Percentiles rank a stretch among this genome's conserved stretches.
Conservation (phyloP, 2,888 invertebrate genomes). For the Yponomeuta cagnagella region DNA sequence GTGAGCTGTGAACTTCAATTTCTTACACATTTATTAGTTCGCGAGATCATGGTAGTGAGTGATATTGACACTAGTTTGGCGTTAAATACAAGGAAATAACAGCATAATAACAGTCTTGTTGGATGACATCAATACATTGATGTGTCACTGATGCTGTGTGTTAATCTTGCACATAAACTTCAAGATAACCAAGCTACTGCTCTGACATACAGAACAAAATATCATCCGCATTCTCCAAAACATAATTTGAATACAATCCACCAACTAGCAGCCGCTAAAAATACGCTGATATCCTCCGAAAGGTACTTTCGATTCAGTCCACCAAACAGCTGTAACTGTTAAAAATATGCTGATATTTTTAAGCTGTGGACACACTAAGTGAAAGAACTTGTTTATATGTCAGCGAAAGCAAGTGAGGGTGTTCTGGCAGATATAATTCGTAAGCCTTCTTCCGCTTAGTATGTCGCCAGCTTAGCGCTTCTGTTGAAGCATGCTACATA, state of each 20-base stretch:
- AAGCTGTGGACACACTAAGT: too few relatives aligned
- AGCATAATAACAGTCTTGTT: not conserved
- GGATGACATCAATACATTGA: not conserved
- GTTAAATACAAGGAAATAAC: not conserved
- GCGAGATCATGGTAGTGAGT: not conserved
- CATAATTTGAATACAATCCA: too few relatives aligned
- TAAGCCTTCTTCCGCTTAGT: not conserved
- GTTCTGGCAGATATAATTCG: not conserved
- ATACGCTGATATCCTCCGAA: too few relatives aligned
- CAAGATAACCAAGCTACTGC: slow-evolving; percentile 61
- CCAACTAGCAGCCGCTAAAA: too few relatives aligned
- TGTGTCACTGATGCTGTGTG: slow-evolving; percentile 35
- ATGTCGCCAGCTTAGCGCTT: not conserved
- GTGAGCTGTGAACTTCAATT: not conserved
- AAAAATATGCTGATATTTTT: too few relatives aligned
- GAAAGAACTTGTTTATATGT: not conserved
- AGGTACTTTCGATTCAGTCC: too few relatives aligned
- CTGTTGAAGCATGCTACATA: not conserved
- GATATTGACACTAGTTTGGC: not conserved
- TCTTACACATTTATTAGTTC: not conserved
- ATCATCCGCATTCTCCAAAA: too few relatives aligned
- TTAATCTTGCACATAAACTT: slow-evolving; percentile 53
- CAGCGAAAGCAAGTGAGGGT: not conserved
- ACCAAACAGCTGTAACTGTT: too few relatives aligned
- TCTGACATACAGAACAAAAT: not conserved